phyloP scores from a whole-genome alignment of 2,113 vertebrate genomes.

The Ploceus nigricollis region DNA sequence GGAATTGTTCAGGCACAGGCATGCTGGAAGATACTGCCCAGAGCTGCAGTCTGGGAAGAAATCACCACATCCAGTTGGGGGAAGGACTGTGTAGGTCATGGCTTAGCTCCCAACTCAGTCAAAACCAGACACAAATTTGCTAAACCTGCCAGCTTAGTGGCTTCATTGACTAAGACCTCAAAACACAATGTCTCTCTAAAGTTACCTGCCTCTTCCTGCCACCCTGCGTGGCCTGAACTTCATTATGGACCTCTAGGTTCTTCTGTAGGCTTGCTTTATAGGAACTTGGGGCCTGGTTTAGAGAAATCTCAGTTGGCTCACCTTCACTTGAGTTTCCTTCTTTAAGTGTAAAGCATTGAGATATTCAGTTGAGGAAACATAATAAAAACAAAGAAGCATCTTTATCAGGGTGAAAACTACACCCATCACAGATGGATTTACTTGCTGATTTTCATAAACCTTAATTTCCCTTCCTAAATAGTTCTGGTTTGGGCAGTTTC shows the following conservation, averaged over 20 bases:
- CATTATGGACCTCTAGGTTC: not conserved
- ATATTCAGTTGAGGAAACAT: not conserved
- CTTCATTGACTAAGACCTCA: not conserved
- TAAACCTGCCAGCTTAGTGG: not conserved
- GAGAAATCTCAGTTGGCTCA: not conserved
- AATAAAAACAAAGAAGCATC: not conserved
- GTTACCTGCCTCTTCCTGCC: not conserved
- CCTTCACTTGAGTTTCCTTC: not conserved
- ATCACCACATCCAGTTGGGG: not conserved
- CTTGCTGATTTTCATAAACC: not conserved
- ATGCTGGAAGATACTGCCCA: not conserved
- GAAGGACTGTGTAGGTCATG: not conserved
- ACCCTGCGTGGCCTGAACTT: not conserved
- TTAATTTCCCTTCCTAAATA: not conserved
- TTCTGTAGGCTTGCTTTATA: not conserved
- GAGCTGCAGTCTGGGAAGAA: not conserved
- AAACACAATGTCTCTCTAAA: not conserved
- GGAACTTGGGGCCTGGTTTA: not conserved
- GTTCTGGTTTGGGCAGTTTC: not conserved
- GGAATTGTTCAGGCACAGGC: not conserved
- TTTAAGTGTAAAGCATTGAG: not conserved
- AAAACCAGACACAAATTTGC: not conserved
- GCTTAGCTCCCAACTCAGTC: not conserved
- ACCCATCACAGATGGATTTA: not conserved
- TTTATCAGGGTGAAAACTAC: not conserved